Percentiles rank a stretch among this genome's conserved stretches.
These are phyloP conservation scores for Steinernema carpocapsae DNA, from an alignment of 2,888 invertebrate genomes.

Conservation along the genomic window DNA sequence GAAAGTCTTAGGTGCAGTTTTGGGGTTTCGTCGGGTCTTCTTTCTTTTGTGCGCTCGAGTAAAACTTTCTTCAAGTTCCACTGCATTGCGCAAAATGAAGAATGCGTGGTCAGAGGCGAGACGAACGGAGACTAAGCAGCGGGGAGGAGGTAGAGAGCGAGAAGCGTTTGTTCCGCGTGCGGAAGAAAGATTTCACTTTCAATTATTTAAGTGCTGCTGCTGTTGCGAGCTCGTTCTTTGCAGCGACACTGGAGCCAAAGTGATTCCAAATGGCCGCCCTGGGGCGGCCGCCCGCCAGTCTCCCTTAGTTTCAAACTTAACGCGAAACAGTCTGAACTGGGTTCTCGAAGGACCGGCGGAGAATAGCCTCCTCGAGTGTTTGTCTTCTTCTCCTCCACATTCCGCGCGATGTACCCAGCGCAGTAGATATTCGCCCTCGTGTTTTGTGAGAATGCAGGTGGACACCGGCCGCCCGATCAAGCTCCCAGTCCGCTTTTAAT, in stretches of 20 bases:
- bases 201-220: conserved; percentile 27
- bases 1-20: too few species aligned
- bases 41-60: too few species aligned
- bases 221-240: conserved; percentile 16
- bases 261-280: not conserved
- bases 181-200: conserved; percentile 21
- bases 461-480: too few species aligned
- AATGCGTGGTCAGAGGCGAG: conserved; percentile 27
- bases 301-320: not conserved
- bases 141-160: conserved; percentile 14
- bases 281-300: not conserved
- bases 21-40: too few species aligned
- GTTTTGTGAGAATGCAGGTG: too few species aligned
- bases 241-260: conserved; percentile 13
- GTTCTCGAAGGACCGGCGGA: not conserved
- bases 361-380: not conserved
- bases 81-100: conserved; percentile 1
- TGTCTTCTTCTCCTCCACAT: not conserved
- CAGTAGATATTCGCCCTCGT: too few species aligned
- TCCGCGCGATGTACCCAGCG: too few species aligned
- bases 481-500: too few species aligned
- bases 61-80: conserved; percentile 10
- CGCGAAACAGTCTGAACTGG: not conserved
- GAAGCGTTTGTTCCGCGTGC: conserved; percentile 29
- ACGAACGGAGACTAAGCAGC: not conserved